These are phyloP conservation scores for Mirza zaza DNA, from an alignment of 2,113 vertebrate species.

Conservation along the genomic window DNA sequence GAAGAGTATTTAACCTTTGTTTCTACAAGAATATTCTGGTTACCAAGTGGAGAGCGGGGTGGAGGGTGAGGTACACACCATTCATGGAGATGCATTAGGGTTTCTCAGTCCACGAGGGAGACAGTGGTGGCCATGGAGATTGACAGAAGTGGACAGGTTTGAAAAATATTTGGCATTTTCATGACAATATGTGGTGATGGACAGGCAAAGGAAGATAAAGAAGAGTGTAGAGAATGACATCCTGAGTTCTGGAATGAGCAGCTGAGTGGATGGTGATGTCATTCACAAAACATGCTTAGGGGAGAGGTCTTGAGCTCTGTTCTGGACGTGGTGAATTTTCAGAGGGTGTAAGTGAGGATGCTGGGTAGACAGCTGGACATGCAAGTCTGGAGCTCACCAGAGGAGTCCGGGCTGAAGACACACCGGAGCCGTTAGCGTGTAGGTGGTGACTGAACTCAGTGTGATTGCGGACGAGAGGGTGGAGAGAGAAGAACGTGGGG, in stretches of 20 bases:
- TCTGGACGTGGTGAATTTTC: neutral
- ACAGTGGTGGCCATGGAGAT: neutral
- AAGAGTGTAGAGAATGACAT: neutral
- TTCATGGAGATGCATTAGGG: neutral
- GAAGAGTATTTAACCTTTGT: neutral
- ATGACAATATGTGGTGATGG: neutral
- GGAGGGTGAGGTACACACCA: neutral
- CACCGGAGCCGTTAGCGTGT: neutral
- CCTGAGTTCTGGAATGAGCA: neutral
- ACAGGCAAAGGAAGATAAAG: neutral
- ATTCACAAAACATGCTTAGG: neutral
- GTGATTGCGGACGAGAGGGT: no score
- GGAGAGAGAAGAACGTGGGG: neutral
- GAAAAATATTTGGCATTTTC: neutral
- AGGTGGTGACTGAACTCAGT: neutral
- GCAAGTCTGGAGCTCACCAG: neutral
- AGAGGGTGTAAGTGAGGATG: neutral
- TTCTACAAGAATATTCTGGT: neutral
- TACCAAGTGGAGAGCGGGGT: neutral
- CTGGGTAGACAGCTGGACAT: neutral
- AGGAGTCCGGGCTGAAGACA: neutral
- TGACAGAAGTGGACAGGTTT: neutral
- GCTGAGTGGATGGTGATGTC: neutral
- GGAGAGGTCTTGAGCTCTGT: neutral
- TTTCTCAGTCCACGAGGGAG: neutral